phyloP scores from a whole-genome alignment of 2,113 vertebrate genomes.

The Nannobrachium achirus region DNA sequence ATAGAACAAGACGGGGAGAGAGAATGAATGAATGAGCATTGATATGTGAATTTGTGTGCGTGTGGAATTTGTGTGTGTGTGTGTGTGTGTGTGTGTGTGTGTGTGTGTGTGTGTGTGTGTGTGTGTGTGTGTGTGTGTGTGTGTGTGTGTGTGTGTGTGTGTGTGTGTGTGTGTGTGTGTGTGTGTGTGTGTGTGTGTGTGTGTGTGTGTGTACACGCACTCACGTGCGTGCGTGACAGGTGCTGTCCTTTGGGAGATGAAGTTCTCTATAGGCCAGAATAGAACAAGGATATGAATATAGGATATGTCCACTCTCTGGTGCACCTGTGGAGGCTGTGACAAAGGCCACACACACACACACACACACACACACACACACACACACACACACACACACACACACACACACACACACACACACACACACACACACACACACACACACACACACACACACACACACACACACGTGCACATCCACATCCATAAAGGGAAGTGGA shows the following conservation, averaged over 20 bases:
- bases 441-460: too few relatives aligned
- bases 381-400: conserved; percentile 26
- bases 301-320: conserved; percentile 60
- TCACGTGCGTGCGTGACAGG: conserved; percentile 60
- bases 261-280: conserved; percentile 59
- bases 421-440: not conserved
- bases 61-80: conserved; percentile 14
- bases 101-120: conserved; percentile 23
- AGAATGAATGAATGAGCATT: too few relatives aligned
- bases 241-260: conserved; percentile 70
- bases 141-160: conserved; percentile 11
- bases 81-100: conserved; percentile 10
- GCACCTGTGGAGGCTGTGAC: conserved; percentile 72
- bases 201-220: conserved; percentile 23
- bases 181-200: conserved; percentile 22
- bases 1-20: conserved; percentile 11
- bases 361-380: conserved; percentile 19
- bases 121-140: conserved; percentile 18
- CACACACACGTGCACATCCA: not conserved
- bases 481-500: conserved; percentile 1
- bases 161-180: conserved; percentile 10
- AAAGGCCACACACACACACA: conserved; percentile 49
- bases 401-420: conserved; percentile 13
- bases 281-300: conserved; percentile 81
- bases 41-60: conserved; percentile 8